A percentile compares a stretch with the other conserved stretches of the same genome.
Evolutionary conservation across 2,113 vertebrate species (phyloP).

Genomic region (Mystacornis crossleyi): DNA sequence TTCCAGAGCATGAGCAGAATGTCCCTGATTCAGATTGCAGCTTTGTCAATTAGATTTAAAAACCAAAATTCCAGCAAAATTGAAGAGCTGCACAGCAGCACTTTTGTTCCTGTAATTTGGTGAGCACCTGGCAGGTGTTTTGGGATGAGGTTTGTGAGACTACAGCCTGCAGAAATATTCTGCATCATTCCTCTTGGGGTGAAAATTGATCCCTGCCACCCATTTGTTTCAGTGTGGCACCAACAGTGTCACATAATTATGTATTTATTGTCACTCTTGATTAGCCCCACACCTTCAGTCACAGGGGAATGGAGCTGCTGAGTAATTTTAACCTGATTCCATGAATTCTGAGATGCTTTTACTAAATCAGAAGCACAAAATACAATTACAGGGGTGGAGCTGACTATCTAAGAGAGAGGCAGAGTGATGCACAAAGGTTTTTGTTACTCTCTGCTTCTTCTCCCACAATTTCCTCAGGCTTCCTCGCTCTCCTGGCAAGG

Average conservation of each 20-base stretch:
- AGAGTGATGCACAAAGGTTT: neutral
- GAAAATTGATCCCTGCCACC: neutral
- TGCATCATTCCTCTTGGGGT: neutral
- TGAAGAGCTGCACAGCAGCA: neutral
- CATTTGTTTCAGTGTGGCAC: neutral
- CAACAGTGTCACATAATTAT: fast-evolving
- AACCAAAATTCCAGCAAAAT: neutral
- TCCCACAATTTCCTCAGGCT: neutral
- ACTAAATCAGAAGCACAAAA: neutral
- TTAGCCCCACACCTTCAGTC: neutral
- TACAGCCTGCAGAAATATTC: neutral
- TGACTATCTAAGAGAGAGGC: neutral
- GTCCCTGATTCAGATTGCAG: neutral
- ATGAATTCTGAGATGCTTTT: neutral
- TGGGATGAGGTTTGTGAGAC: neutral
- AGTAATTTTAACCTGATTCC: neutral
- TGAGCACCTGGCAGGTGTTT: neutral
- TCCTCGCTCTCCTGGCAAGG: neutral
- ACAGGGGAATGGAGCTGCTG: neutral
- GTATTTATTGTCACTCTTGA: neutral
- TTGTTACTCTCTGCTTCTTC: neutral
- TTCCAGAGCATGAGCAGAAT: neutral
- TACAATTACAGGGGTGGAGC: neutral
- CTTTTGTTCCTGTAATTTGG: no score
- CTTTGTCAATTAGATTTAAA: neutral